Conservation (phyloP, 1,140 invertebrate genomes). For the Drosophila nikananu region DNA sequence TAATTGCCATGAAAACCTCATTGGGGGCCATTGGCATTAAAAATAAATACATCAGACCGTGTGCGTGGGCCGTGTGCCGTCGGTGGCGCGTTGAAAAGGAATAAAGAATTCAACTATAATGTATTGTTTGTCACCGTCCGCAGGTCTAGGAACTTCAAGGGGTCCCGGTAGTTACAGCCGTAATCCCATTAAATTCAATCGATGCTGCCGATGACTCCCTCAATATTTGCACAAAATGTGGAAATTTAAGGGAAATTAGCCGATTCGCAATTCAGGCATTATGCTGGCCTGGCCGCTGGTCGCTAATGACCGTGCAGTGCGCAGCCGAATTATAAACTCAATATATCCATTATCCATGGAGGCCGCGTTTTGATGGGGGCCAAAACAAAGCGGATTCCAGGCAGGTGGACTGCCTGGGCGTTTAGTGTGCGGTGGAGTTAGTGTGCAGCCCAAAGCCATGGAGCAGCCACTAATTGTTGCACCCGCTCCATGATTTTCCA, state of each 20-base stretch:
- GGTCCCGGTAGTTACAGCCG: not conserved
- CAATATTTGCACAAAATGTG: constrained; percentile 12
- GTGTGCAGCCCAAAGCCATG: constrained; percentile 17
- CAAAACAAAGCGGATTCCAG: constrained; percentile 75
- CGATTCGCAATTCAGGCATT: constrained; percentile 12
- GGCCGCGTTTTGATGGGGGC: constrained; percentile 66
- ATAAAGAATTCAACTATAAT: constrained; percentile 56
- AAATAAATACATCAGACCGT: constrained; percentile 75
- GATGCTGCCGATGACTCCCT: not conserved
- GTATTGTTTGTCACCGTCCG: constrained; percentile 40
- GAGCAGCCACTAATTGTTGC: constrained; percentile 73
- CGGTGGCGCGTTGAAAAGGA: constrained; percentile 46
- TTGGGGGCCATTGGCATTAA: constrained; percentile 73
- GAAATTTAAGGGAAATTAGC: constrained; percentile 15
- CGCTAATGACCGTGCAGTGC: constrained; percentile 35
- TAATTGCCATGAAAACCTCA: constrained; percentile 82
- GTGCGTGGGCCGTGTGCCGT: not conserved
- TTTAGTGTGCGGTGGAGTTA: constrained; percentile 25
- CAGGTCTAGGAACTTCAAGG: constrained; percentile 31
- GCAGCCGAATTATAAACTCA: constrained; percentile 76
- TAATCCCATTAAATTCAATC: constrained; percentile 47
- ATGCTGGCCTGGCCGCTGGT: constrained; percentile 18
- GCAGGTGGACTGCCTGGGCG: constrained; percentile 9
- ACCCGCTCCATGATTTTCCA: not conserved
- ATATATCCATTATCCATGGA: constrained; percentile 81